Percentiles rank a stretch among this genome's conserved stretches.
Conservation (phyloP, 1,140 invertebrate species). For the Heliconius eleuchia region DNA sequence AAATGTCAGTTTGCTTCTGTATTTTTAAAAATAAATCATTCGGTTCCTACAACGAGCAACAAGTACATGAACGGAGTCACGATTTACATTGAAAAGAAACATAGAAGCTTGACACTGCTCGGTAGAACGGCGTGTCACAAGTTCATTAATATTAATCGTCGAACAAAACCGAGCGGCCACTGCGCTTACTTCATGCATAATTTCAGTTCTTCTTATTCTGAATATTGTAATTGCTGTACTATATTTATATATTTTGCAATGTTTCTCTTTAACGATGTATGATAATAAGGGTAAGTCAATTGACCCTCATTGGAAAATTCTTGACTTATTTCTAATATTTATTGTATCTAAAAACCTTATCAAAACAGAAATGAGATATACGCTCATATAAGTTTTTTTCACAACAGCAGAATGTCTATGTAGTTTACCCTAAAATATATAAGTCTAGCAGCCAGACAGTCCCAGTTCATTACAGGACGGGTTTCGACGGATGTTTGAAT, state of each 20-base stretch:
- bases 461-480: too few species aligned
- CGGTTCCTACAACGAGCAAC: conserved; percentile 52
- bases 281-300: not conserved
- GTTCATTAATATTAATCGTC: conserved; percentile 75
- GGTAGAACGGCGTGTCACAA: conserved; percentile 63
- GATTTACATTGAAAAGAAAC: conserved; percentile 74
- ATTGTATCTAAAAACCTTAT: not conserved
- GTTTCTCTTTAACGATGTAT: conserved; percentile 37
- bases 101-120: conserved; percentile 50
- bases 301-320: not conserved
- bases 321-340: not conserved
- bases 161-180: conserved; percentile 56
- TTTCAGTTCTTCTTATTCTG: conserved; percentile 55
- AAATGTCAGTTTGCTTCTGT: conserved; percentile 7
- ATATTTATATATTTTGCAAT: conserved; percentile 42
- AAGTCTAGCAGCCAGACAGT: too few species aligned
- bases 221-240: conserved; percentile 65
- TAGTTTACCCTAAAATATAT: too few species aligned
- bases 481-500: too few species aligned
- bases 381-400: too few species aligned
- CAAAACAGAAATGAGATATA: too few species aligned
- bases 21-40: conserved; percentile 32
- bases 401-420: too few species aligned
- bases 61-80: conserved; percentile 60
- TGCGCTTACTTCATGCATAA: conserved; percentile 72